phyloP scores from a whole-genome alignment of 2,888 invertebrate genomes.

The Psococerastis gibbosa region DNA sequence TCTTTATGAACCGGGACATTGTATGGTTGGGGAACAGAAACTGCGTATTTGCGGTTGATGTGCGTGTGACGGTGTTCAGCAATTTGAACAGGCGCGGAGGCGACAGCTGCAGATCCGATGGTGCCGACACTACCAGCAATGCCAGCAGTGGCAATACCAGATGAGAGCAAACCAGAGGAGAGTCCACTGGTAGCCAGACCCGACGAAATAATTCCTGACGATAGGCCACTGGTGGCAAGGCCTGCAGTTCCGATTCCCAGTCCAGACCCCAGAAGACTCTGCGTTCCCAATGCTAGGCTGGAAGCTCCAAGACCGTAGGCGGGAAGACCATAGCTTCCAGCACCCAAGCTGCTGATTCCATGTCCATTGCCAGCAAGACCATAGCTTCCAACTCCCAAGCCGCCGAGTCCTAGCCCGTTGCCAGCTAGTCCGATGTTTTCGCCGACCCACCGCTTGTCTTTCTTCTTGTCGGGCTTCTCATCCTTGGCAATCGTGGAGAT shows the following conservation, averaged over 20 bases:
- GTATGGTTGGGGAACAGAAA: conserved; percentile 33
- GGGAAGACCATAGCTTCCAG: neutral
- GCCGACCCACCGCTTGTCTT: conserved; percentile 30
- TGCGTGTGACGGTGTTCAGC: conserved; percentile 21
- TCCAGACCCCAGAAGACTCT: conserved; percentile 11
- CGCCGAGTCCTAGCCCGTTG: conserved; percentile 18
- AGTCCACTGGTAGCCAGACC: neutral
- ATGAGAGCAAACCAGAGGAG: neutral
- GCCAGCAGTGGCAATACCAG: conserved; percentile 15
- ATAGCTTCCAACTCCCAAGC: conserved; percentile 18
- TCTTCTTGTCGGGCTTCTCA: conserved; percentile 19
- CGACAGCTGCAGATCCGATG: conserved; percentile 20
- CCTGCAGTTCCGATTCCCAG: neutral
- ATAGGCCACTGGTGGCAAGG: neutral
- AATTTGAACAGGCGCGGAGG: conserved; percentile 17
- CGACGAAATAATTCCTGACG: neutral
- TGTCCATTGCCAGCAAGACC: conserved; percentile 4
- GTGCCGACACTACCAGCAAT: conserved; percentile 13
- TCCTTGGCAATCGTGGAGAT: conserved; percentile 23
- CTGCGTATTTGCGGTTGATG: conserved; percentile 29
- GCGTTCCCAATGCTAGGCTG: conserved; percentile 11
- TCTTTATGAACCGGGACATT: conserved; percentile 31
- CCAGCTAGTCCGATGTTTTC: conserved; percentile 23
- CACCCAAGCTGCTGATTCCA: neutral
- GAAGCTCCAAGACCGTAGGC: conserved; percentile 10